A percentile compares a stretch with the other conserved stretches of the same genome.
Conservation (phyloP, 1,140 invertebrate species). For the Anadara kagoshimensis region DNA sequence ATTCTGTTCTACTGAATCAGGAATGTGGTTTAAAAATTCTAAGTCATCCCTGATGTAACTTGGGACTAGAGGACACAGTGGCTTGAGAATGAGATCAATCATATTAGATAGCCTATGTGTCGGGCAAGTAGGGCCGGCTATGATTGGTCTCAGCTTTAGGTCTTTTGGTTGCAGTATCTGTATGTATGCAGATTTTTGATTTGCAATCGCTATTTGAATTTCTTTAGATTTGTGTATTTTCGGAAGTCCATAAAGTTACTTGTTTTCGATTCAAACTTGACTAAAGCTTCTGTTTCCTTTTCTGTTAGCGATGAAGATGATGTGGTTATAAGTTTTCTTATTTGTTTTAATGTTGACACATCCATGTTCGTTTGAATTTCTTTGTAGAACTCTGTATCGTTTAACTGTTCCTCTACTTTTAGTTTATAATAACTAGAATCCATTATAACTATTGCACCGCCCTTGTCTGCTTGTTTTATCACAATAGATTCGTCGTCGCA, state of each 20-base stretch:
- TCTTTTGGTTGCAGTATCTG: background rate
- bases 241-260: conserved; percentile 15
- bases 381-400: background rate
- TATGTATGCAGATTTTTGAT: conserved; percentile 6
- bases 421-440: background rate
- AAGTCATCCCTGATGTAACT: conserved; percentile 6
- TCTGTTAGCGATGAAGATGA: background rate
- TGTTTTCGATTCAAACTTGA: background rate
- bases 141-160: conserved; percentile 19
- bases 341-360: background rate
- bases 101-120: conserved; percentile 23
- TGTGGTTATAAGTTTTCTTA: background rate
- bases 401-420: background rate
- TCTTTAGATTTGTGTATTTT: conserved; percentile 29
- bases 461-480: conserved; percentile 8
- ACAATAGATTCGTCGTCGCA: background rate
- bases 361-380: background rate
- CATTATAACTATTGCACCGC: conserved; percentile 9
- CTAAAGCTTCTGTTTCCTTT: background rate
- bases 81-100: conserved; percentile 20
- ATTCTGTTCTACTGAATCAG: background rate
- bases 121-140: conserved; percentile 16
- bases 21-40: conserved; percentile 1
- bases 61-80: background rate
- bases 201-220: conserved; percentile 8